Conservation (phyloP, 2,797 vertebrate genomes). For the Yasuhikotakia modesta region DNA sequence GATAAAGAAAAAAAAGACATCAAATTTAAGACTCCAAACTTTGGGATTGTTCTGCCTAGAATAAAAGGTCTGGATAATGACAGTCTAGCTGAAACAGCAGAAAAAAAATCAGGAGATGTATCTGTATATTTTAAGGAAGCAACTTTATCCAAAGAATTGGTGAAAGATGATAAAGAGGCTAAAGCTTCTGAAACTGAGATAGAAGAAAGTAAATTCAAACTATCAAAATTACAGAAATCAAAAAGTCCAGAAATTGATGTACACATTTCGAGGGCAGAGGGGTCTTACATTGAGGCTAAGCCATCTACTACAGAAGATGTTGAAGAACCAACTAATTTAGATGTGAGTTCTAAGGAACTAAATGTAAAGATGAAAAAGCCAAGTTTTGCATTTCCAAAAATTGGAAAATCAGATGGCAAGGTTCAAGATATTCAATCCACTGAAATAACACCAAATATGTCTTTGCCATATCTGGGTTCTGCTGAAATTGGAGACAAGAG, state of each 20-base stretch:
- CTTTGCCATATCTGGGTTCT: slow-evolving; percentile 47
- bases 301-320: background rate
- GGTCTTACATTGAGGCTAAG: background rate
- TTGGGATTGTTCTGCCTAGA: slow-evolving; percentile 61
- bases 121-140: slow-evolving; percentile 39
- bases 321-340: background rate
- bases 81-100: slow-evolving; percentile 18
- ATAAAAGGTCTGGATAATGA: slow-evolving; percentile 37
- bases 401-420: slow-evolving; percentile 65
- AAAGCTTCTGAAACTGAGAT: slow-evolving; percentile 9
- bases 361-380: slow-evolving; percentile 61
- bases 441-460: slow-evolving; percentile 47
- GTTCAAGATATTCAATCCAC: slow-evolving; percentile 53
- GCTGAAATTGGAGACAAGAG: slow-evolving; percentile 43
- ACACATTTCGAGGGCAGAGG: slow-evolving; percentile 27
- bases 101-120: slow-evolving; percentile 7
- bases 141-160: slow-evolving; percentile 16
- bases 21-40: slow-evolving; percentile 58
- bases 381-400: slow-evolving; percentile 59
- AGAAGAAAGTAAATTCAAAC: slow-evolving; percentile 48
- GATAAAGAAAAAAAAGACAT: slow-evolving; percentile 33
- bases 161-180: slow-evolving; percentile 11
- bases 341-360: slow-evolving; percentile 40
- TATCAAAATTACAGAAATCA: background rate
- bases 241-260: slow-evolving; percentile 24